Conservation (phyloP, 2,888 invertebrate species). For the Apamea anceps region DNA sequence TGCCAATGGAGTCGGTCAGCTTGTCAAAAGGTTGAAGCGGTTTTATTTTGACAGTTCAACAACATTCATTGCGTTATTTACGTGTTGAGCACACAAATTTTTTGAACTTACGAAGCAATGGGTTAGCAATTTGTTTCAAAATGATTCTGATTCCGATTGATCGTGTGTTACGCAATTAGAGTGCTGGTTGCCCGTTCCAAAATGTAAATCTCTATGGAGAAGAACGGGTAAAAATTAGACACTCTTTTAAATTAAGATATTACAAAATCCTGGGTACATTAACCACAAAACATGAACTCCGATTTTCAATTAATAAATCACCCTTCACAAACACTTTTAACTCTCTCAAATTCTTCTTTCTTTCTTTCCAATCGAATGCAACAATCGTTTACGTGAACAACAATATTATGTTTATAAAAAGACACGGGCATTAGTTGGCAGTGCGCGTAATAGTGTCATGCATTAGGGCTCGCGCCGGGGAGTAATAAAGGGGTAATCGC, state of each 20-base stretch:
- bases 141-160: too few species aligned
- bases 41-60: too few species aligned
- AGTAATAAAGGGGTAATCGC: slow-evolving; percentile 88
- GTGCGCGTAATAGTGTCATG: slow-evolving; percentile 87
- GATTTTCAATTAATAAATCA: background rate
- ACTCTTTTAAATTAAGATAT: background rate
- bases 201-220: background rate
- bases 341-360: background rate
- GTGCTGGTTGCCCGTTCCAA: background rate
- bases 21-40: background rate
- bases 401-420: slow-evolving; percentile 79
- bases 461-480: slow-evolving; percentile 84
- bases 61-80: too few species aligned
- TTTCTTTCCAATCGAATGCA: slow-evolving; percentile 31
- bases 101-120: too few species aligned
- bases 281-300: background rate
- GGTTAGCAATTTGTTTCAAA: too few species aligned
- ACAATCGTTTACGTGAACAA: slow-evolving; percentile 50
- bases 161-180: too few species aligned
- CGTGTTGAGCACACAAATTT: too few species aligned
- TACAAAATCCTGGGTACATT: background rate
- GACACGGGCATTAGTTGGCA: slow-evolving; percentile 82
- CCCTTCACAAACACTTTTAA: background rate
- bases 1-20: background rate
- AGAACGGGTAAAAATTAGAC: background rate